Evolutionary conservation across 2,797 vertebrate species (phyloP), one percentile per base, ranked within the genome.

Genomic region (Catharus ustulatus): DNA sequence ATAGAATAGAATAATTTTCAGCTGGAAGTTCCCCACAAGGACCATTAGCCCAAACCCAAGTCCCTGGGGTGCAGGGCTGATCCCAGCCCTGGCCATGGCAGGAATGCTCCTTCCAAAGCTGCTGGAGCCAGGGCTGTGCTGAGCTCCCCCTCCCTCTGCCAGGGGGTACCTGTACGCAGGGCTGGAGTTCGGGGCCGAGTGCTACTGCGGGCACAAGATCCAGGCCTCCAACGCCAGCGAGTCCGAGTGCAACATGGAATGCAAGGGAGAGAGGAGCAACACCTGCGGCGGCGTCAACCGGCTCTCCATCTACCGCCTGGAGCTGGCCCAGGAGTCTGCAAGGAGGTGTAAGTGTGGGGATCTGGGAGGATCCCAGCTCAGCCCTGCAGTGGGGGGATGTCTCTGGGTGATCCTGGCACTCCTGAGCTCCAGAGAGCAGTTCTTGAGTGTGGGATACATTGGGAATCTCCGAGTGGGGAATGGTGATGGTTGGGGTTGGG

Each of bases 131-230:
- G 21, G 55, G 17, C 4, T 0, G 4, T 5, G 40, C 82, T 77
- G 64, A 62, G 64, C 10, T 18, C 48, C 2, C 0, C 12, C 13
- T 77, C 49, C 61, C 82, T 72, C 84, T 76, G 91, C 15, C 97
- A 99, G 99, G 97, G 99, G 99, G 7, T 99, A 99, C 97, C 98
- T 99, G 96, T 99, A 98, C 0, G 99, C 99, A 0, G 99, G 99
- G 68, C 98, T 99, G 98, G 99, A 99, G 97, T 99, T 99, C 4
- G 99, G 99, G 5, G 99, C 99, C 0, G 99, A 99, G 96, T 99
- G 99, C 95, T 99, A 99, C 98, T 99, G 99, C 0, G 99, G 99
- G 46, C 99, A 99, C 98, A 99, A 98, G 97, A 98, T 99, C 97
- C 99, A 99, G 97, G 98, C 98, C 0, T 36, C 96, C 5, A 99